Conservation (phyloP, 1,140 invertebrate species). For the Brachionus sp. region DNA sequence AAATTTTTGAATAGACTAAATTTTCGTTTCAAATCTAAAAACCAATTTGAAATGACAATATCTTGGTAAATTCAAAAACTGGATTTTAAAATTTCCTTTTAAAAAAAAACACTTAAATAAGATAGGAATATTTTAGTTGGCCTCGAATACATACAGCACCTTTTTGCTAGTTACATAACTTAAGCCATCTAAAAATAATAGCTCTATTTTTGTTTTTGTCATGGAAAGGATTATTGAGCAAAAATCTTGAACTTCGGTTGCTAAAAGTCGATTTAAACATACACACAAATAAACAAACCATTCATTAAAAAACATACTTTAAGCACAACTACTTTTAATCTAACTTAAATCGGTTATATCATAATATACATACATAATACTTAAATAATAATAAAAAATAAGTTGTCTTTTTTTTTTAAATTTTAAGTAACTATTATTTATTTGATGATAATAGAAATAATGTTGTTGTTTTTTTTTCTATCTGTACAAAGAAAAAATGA, state of each 20-base stretch:
- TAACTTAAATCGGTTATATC: not conserved
- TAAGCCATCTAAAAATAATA: not conserved
- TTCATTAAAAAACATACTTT: not conserved
- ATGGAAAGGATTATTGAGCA: not conserved
- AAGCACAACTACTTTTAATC: not conserved
- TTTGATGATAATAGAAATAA: not conserved
- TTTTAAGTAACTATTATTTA: not conserved
- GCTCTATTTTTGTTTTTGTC: not conserved
- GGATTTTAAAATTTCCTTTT: no score
- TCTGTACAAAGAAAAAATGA: not conserved
- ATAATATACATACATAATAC: not conserved
- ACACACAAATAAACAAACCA: not conserved
- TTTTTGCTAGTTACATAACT: not conserved
- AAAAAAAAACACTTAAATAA: no score
- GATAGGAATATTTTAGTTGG: not conserved
- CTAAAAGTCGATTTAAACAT: not conserved
- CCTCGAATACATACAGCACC: not conserved
- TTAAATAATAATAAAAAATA: not conserved
- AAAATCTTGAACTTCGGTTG: not conserved
- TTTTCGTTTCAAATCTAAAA: no score
- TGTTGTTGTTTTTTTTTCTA: not conserved
- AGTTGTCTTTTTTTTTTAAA: not conserved
- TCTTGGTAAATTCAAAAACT: not conserved
- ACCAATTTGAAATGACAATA: not conserved
- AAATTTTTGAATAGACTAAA: no score